Evolutionary conservation across 1,140 invertebrate species (phyloP).

Genomic region (Chymomyza costata): DNA sequence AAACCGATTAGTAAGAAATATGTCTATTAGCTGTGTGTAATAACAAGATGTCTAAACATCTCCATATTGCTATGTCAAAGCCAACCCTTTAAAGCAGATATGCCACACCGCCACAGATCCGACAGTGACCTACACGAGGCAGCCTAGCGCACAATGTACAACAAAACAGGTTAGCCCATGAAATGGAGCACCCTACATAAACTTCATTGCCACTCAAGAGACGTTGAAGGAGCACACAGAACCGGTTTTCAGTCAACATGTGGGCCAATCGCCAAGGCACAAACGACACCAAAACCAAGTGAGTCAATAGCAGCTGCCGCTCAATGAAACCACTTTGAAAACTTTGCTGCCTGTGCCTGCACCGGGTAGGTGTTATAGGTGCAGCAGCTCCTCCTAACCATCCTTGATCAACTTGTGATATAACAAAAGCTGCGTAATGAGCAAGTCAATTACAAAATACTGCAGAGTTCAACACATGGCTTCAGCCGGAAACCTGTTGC

Average conservation of each 20-base stretch:
- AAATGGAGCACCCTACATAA: conserved; percentile 69
- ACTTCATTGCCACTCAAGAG: conserved; percentile 57
- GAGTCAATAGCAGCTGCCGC: no score
- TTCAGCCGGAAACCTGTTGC: conserved; percentile 57
- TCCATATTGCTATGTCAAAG: no score
- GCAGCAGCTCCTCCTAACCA: no score
- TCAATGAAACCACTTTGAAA: conserved; percentile 6
- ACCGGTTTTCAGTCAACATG: conserved; percentile 39
- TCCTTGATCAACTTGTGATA: conserved; percentile 57
- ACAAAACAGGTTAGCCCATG: conserved; percentile 56
- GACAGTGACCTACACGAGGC: no score
- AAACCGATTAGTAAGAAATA: no score
- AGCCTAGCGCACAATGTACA: no score
- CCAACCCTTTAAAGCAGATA: no score
- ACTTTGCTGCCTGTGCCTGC: conserved; percentile 19
- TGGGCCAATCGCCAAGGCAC: no score
- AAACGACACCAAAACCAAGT: no score
- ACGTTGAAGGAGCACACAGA: conserved; percentile 23
- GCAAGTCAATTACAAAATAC: conserved; percentile 51
- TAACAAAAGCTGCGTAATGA: conserved; percentile 62
- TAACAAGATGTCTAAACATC: no score
- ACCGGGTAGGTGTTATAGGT: conserved; percentile 29
- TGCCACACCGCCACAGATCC: no score
- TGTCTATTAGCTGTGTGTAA: no score
- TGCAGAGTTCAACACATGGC: conserved; percentile 49